Base-by-base conservation (phyloP, 2,888 invertebrate species). In the Drosophila tanythrix region DNA sequence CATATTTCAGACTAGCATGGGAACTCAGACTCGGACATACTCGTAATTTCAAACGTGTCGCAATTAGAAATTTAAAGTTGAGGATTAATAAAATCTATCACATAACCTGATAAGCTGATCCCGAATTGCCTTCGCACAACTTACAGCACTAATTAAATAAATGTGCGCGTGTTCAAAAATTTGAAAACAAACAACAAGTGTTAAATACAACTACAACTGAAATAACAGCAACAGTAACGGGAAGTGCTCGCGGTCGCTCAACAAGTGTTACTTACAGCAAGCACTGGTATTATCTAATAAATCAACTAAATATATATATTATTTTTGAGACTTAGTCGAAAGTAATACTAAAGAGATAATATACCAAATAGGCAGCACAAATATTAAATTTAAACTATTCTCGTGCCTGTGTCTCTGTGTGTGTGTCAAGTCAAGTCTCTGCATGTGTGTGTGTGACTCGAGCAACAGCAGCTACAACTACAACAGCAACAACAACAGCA, bases 201-300 rank as follows among this genome's bases (percentile, higher is more conserved):
- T 74, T 78, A 80, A 75, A 64, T 64, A 81, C 71, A 76, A 65
- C 70, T 71, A 70, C 57, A 70, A 59, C 56, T 57, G 55, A 66
- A 70, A 66, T 62, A 72, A 62, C 29, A 68, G 51, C 52, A 52
- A 60, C 56, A 70, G 31, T 36, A 70, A 83, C 88, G 85, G 82
- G 81, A 90, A 87, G 81, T 85, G 76, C 77, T 72, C 62, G 79
- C 70, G 59, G 71, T 50, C 72, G 64, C 70, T 81, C 88, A 88
- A 90, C 90, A 88, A 88, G 90, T 88, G 81, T 74, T 46, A 15
- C 46, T 46, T 74, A 70, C 72, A 73, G 64, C 69, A 66, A 75
- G 27, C 72, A 66, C 77, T 76, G 76, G 81, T 74, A 88, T 88
- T 90, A 88, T 88, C 88, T 90, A 89, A 88, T 83, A 89, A 83